Evolutionary conservation across 2,797 vertebrate species (phyloP).

Genomic region (Hydrocynus forskahlii): DNA sequence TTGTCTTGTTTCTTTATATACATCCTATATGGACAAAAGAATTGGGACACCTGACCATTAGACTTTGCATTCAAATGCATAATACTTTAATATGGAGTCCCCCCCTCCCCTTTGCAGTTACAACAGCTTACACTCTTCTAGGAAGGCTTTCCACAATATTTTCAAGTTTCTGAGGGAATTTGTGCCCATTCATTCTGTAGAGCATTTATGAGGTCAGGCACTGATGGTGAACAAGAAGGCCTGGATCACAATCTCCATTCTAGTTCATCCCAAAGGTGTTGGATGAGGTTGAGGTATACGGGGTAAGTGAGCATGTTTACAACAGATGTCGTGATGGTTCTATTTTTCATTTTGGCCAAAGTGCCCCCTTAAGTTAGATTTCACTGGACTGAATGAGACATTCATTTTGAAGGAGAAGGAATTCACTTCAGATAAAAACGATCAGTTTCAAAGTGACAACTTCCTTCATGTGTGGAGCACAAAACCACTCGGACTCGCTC

Average conservation of each 20-base stretch:
- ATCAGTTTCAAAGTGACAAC: neutral
- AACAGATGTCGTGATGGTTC: neutral
- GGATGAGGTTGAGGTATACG: neutral
- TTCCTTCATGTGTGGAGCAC: neutral
- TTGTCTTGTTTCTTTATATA: neutral
- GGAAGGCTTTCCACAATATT: too few species aligned
- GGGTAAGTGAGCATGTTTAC: neutral
- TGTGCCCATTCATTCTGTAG: too few species aligned
- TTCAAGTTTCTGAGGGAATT: too few species aligned
- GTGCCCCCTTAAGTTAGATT: neutral
- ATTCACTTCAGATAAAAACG: neutral
- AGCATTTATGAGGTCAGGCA: too few species aligned
- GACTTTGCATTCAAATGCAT: too few species aligned
- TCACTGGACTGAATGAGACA: neutral
- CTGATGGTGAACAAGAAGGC: neutral
- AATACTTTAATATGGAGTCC: too few species aligned
- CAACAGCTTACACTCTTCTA: too few species aligned
- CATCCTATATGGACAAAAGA: too few species aligned
- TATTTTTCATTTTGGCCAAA: neutral
- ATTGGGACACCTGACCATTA: too few species aligned
- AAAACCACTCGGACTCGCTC: neutral
- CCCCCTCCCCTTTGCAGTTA: too few species aligned
- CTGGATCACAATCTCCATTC: too few species aligned
- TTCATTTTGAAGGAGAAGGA: conserved; percentile 6
- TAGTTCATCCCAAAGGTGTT: too few species aligned